Conservation (phyloP, 2,113 vertebrate genomes). For the Phaethon lepturus region DNA sequence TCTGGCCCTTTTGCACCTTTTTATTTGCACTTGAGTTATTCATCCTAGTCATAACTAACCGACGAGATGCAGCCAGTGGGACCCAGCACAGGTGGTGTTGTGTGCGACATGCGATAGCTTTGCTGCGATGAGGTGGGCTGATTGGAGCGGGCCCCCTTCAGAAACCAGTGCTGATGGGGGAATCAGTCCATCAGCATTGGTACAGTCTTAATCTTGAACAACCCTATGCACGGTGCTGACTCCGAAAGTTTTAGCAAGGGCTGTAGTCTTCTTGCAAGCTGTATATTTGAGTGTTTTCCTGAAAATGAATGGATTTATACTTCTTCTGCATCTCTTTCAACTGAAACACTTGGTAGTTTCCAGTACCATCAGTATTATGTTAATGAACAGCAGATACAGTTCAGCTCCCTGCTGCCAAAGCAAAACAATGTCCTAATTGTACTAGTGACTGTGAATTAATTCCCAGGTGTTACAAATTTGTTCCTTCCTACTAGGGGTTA, state of each 20-base stretch:
- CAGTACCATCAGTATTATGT: background rate
- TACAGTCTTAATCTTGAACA: background rate
- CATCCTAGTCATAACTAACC: background rate
- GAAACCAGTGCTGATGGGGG: background rate
- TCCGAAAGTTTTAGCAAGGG: background rate
- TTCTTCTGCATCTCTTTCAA: background rate
- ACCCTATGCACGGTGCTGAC: background rate
- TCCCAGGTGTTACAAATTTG: background rate
- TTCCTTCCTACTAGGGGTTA: background rate
- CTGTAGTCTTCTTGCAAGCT: background rate
- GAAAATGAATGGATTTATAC: background rate
- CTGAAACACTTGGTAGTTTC: background rate
- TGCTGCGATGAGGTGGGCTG: background rate
- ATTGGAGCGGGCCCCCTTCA: background rate
- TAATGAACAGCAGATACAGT: background rate
- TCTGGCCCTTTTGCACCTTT: background rate
- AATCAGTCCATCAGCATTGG: fast-evolving
- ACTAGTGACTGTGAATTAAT: background rate
- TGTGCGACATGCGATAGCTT: fast-evolving
- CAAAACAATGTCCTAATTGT: background rate
- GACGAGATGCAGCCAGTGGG: background rate
- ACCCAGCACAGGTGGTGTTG: background rate
- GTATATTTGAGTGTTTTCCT: background rate
- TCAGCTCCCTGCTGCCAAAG: background rate
- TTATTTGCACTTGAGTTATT: background rate